These are phyloP conservation scores for Simalia tracyae DNA, from an alignment of 2,797 vertebrate species.

Conservation along the genomic window DNA sequence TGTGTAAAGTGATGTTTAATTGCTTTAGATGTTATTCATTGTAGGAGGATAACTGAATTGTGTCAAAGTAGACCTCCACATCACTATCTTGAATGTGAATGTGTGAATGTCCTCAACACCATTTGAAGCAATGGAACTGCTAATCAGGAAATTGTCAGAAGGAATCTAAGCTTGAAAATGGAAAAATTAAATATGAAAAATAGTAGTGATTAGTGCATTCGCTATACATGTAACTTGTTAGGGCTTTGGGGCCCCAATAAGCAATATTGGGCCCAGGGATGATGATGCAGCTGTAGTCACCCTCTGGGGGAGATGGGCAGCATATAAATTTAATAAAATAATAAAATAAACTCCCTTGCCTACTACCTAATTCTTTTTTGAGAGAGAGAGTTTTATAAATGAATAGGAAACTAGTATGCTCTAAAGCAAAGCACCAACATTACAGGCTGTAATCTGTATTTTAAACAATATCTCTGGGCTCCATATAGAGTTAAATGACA, in stretches of 20 bases:
- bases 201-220: neutral
- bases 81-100: neutral
- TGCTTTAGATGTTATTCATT: neutral
- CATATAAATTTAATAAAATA: too few species aligned
- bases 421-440: neutral
- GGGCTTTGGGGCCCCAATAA: neutral
- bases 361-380: neutral
- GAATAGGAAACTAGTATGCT: neutral
- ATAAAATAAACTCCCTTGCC: neutral
- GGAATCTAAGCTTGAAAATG: neutral
- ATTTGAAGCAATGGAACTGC: neutral
- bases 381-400: neutral
- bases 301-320: neutral
- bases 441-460: neutral
- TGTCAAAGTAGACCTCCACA: neutral
- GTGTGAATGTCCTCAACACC: neutral
- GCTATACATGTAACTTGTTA: neutral
- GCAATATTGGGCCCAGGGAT: neutral
- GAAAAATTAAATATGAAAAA: neutral
- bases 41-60: neutral
- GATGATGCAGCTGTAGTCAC: neutral
- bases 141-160: neutral
- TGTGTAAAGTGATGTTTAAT: neutral
- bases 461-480: neutral
- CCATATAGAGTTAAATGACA: neutral